Evolutionary conservation across 30 jellyfish, hydroid and myxozoan genomes (phyloP), one percentile per base, ranked within the genome.

Genomic region (Turritopsis rubra): DNA sequence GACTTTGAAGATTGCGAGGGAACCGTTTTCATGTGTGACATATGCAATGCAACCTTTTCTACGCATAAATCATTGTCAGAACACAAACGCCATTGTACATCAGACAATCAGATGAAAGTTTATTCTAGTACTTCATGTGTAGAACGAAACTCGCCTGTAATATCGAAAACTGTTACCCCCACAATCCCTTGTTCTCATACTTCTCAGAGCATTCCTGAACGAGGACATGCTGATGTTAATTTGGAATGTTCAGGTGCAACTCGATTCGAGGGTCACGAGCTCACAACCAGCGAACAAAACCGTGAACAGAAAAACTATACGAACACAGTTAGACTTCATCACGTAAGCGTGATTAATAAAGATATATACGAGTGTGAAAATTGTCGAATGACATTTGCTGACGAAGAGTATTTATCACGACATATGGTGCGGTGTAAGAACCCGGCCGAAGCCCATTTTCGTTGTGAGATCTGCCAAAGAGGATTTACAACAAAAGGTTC

Each of bases 401-500:
- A 82, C 71, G 75, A n/a, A 22, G 88, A 82, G 1, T 82, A 82
- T 52, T 3, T 82, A 21, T 19, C 72, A 29, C 68, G 88, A 65
- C 88, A 82, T 82, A 16, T 41, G 1, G 66, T 54, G 29, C 72
- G 88, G 22, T 82, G 88, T 65, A 82, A 28, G 18, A 82, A 82
- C 71, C 85, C 65, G 28, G 88, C 41, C 23, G 70, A 65, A n/a
- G 52, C 88, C 28, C 30, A 28, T 29, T 26, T 82, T 22, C 85
- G 83, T 1, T 82, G 88, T 66, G 29, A 82, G 16, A 71, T 82
- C 25, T 82, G 88, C 30, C 52, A 71, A 18, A 54, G 88, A 13
- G 88, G 88, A 7, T 82, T 82, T 21, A 82, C 85, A 52, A 71
- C 88, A 21, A 82, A 82, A 71, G 85, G 88, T 72, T 66, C 85